Conservation (phyloP, 2,888 invertebrate species). For the Drosophila limbata region DNA sequence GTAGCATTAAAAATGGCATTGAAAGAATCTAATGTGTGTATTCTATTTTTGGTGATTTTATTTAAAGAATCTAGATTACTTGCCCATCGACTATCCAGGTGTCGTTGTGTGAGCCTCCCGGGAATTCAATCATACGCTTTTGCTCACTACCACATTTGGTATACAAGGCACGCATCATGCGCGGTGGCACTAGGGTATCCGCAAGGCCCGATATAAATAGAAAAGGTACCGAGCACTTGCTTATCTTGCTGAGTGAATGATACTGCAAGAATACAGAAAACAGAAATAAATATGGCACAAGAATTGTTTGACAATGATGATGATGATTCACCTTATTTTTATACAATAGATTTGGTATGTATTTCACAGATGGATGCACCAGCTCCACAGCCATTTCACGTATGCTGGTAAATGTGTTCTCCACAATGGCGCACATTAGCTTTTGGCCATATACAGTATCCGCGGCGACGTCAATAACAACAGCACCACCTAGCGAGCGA, state of each 20-base stretch:
- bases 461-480: constrained; percentile 94
- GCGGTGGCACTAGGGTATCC: constrained; percentile 95
- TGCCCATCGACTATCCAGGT: constrained; percentile 96
- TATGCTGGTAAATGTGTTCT: constrained; percentile 98
- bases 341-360: constrained; percentile 93
- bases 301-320: neutral
- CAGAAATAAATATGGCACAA: neutral
- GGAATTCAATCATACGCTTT: constrained; percentile 92
- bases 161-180: constrained; percentile 94
- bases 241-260: constrained; percentile 90
- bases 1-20: neutral
- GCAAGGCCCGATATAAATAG: constrained; percentile 95
- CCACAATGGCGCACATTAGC: constrained; percentile 94
- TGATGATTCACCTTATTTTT: constrained; percentile 92
- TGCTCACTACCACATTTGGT: constrained; percentile 90
- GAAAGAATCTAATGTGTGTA: neutral
- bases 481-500: constrained; percentile 94
- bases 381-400: constrained; percentile 96
- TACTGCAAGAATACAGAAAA: constrained; percentile 86
- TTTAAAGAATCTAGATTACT: constrained; percentile 9
- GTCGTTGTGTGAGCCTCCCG: constrained; percentile 96
- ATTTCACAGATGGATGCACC: constrained; percentile 88
- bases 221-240: constrained; percentile 90
- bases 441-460: constrained; percentile 91
- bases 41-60: neutral